phyloP scores from a whole-genome alignment of 2,888 invertebrate genomes.

The Hemistola chrysoprasaria region DNA sequence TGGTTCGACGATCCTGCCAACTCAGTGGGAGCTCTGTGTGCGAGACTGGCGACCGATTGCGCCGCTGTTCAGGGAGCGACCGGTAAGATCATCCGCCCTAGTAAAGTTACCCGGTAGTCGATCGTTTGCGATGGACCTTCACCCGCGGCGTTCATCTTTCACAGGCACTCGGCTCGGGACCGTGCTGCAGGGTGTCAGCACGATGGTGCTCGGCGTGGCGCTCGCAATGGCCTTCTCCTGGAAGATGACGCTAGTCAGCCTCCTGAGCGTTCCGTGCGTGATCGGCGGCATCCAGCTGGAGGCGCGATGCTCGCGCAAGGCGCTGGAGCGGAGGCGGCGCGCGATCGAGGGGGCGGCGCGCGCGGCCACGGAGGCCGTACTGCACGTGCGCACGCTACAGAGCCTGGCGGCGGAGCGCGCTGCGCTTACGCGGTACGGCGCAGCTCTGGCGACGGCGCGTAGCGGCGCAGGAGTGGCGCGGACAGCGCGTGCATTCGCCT shows the following conservation, averaged over 20 bases:
- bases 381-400: slow-evolving; percentile 84
- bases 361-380: slow-evolving; percentile 84
- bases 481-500: slow-evolving; percentile 84
- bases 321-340: slow-evolving; percentile 64
- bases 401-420: slow-evolving; percentile 81
- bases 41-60: slow-evolving; percentile 84
- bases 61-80: slow-evolving; percentile 85
- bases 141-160: background rate
- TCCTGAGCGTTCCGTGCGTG: slow-evolving; percentile 82
- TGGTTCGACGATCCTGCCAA: slow-evolving; percentile 84
- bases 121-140: background rate
- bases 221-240: slow-evolving; percentile 81
- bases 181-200: slow-evolving; percentile 82
- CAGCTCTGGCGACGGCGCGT: slow-evolving; percentile 61
- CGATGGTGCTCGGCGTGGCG: slow-evolving; percentile 80
- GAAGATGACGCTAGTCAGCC: slow-evolving; percentile 84
- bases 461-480: slow-evolving; percentile 55
- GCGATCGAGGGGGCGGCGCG: slow-evolving; percentile 83
- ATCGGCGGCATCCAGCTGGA: slow-evolving; percentile 83
- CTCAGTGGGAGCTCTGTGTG: slow-evolving; percentile 84
- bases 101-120: no score
- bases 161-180: slow-evolving; percentile 80
- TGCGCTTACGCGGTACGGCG: slow-evolving; percentile 75
- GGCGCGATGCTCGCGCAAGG: slow-evolving; percentile 76
- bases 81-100: no score